Evolutionary conservation across 1,140 invertebrate species (phyloP).

Genomic region (Macrobrachium nipponense): DNA sequence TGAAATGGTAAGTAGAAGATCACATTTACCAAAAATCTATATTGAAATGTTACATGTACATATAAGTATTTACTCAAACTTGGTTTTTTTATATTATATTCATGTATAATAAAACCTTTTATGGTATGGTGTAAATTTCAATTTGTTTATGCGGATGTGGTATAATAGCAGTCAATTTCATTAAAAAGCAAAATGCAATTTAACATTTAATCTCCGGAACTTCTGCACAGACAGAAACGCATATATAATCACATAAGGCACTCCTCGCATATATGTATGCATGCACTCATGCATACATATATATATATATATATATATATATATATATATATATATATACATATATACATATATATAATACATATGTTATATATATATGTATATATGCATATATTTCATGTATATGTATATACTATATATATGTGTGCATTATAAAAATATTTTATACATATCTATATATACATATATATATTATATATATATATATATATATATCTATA

Average conservation of each 20-base stretch:
- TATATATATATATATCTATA: slow-evolving; percentile 1
- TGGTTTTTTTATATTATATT: too few species aligned
- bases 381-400: slow-evolving; percentile 5
- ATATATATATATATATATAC: slow-evolving; percentile 50
- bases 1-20: too few species aligned
- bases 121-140: too few species aligned
- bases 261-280: neutral
- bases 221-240: neutral
- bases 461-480: slow-evolving; percentile 12
- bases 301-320: slow-evolving; percentile 39
- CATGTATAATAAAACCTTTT: too few species aligned
- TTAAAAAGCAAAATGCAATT: too few species aligned
- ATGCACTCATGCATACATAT: slow-evolving; percentile 11
- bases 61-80: slow-evolving; percentile 16
- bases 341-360: slow-evolving; percentile 50
- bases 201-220: too few species aligned
- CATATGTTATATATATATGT: neutral
- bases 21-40: neutral
- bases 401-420: slow-evolving; percentile 5
- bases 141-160: too few species aligned
- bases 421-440: slow-evolving; percentile 34
- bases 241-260: neutral
- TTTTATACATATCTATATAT: slow-evolving; percentile 45
- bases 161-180: too few species aligned
- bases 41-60: neutral